Base-by-base conservation (phyloP, 1,140 invertebrate genomes). In the Pseudachorutes palmiensis region DNA sequence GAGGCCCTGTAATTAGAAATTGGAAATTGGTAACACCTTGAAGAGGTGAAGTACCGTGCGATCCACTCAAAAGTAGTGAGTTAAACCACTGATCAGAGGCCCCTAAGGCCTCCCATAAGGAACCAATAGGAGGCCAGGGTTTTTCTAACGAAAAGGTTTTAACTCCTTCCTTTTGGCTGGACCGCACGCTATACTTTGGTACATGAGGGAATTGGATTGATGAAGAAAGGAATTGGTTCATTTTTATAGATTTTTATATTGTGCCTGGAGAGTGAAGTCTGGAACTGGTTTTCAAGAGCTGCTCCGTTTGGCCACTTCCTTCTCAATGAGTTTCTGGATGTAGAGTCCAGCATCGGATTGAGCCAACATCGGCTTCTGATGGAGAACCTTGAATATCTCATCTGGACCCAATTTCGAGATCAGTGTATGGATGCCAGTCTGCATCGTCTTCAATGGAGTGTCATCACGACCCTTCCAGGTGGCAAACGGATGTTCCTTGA, bases 361-460 rank as follows among this genome's bases (percentile, higher is more conserved):
- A 70, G 51, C 2, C 71, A 59, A 62, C 71, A 71, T 41, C 78
- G 76, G 58, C 70, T 65, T 55, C 67, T 70, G 66, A 78, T 65
- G 62, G 75, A 55, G 24, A 26, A 26, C 66, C 12, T 62, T 63
- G 9, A 68, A 60, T 41, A 76, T 68, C 9, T 65, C 58, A 12
- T 71, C 72, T 19, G 65, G 62, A 12, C 75, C 75, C 26, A 73
- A 26, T 36, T 71, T 73, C 69, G 80, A 79, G 41, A 80, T 87
- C 78, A 94, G 84, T 51, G 90, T 87, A 77, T 95, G 91, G 62
- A 96, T 81, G 70, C 96, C 82, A 0, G 93, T 97, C 81, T 95
- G 96, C 26, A 96, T 85, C 36, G 93, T 96, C 72, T 92, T 83
- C 45, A 92, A 75, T 1, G 91, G 90, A 26, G 87, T 89, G 76